Base-by-base conservation (phyloP, 2,797 vertebrate genomes). In the Oreochromis mossambicus region DNA sequence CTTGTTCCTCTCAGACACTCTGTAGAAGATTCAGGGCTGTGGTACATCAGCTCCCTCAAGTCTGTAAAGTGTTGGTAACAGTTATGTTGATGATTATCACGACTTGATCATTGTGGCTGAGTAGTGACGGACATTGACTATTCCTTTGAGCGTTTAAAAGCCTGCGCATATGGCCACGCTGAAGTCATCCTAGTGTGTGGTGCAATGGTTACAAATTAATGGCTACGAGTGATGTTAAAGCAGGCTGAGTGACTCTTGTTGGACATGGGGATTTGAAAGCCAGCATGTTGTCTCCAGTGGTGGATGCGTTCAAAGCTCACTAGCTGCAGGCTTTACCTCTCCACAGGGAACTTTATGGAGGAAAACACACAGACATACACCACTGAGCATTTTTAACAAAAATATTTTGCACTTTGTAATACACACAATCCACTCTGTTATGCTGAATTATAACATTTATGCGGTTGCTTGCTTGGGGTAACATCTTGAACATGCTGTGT, bases 251-350 rank as follows among this genome's bases (percentile, higher is more conserved):
- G 90, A 86, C 84, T 90, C 86, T 78, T 90, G 90, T 92, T 83
- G 89, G 86, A 94, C 91, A 86, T 81, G 83, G 82, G 88, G 90
- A 94, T 94, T 94, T 92, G 81, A 89, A 89, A 93, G 90, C 82
- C 93, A 86, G 92, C 91, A 52, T 87, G 90, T 83, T 88, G 90
- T 91, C 90, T 92, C 83, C 83, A 80, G 87, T 58, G 90, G 89
- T 85, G 88, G 79, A 82, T 80, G 80, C 15, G 66, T 91, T 92
- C 86, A 91, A 91, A 94, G 91, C 87, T 86, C 84, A 83, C 61
- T 82, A 79, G 87, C 90, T 91, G 56, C 70, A 85, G 86, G 87
- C 91, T 81, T 81, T 89, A 90, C 89, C 86, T 66, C 88, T 85
- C 88, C 80, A 81, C 68, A 17, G 91, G 90, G 90, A 88, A 86